These are phyloP conservation scores for Agrilus planipennis DNA, from an alignment of 1,140 invertebrate species.

Conservation along the genomic window DNA sequence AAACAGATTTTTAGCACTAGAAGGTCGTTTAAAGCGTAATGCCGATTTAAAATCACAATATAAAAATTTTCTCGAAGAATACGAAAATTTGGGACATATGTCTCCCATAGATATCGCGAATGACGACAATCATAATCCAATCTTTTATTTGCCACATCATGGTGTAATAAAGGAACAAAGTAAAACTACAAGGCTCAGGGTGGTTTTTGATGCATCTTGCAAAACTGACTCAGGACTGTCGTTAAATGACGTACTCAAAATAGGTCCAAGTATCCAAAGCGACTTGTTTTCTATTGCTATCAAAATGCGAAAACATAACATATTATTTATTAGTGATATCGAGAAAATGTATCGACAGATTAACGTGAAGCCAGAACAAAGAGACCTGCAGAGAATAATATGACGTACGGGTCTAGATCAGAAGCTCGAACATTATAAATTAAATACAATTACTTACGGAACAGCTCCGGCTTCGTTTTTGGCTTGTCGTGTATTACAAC, in stretches of 20 bases:
- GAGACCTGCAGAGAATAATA: not conserved
- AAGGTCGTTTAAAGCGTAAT: too few relatives aligned
- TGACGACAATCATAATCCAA: not conserved
- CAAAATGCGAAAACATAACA: not conserved
- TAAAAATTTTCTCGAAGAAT: too few relatives aligned
- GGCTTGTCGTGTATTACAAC: not conserved
- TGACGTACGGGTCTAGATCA: not conserved
- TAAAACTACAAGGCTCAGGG: not conserved
- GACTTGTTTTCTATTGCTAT: not conserved
- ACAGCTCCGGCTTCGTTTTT: conserved; percentile 12
- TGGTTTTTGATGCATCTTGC: not conserved
- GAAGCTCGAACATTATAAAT: not conserved
- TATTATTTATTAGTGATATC: not conserved
- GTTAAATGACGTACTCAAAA: not conserved
- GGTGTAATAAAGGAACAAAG: not conserved
- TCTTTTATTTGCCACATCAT: conserved; percentile 5
- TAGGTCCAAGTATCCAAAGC: not conserved
- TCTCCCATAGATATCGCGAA: too few relatives aligned
- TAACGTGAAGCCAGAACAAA: not conserved
- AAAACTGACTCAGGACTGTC: not conserved
- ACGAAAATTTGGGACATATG: too few relatives aligned
- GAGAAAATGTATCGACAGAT: not conserved
- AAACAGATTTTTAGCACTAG: too few relatives aligned
- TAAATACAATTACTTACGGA: not conserved
- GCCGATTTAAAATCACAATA: too few relatives aligned